These are phyloP conservation scores for Orestias chungarensis DNA, from an alignment of 2,797 vertebrate species.

Conservation along the genomic window DNA sequence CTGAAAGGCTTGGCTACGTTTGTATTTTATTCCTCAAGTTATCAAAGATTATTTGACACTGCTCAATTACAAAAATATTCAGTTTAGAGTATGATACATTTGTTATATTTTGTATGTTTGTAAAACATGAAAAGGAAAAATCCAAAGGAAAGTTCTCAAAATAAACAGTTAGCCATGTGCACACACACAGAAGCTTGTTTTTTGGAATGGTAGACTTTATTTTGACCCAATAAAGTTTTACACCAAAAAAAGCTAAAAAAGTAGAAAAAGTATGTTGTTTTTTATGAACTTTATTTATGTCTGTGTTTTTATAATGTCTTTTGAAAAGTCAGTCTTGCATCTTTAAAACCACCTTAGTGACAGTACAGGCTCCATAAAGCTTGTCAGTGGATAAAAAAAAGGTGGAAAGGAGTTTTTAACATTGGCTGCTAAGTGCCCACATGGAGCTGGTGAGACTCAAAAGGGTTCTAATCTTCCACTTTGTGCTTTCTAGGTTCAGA, in stretches of 20 bases:
- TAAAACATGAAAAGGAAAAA: neutral
- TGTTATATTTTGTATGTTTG: neutral
- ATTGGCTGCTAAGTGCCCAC: slow-evolving; percentile 19
- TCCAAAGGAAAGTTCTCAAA: neutral
- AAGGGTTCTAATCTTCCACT: slow-evolving; percentile 4
- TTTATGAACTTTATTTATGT: neutral
- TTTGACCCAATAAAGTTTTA: neutral
- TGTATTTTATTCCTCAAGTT: neutral
- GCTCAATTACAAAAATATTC: neutral
- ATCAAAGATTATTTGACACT: neutral
- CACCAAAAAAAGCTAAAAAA: neutral
- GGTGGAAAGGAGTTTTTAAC: slow-evolving; percentile 19
- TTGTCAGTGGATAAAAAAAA: slow-evolving; percentile 24
- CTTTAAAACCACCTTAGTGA: slow-evolving; percentile 9
- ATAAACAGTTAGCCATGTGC: neutral
- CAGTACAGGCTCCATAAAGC: slow-evolving; percentile 19
- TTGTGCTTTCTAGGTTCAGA: slow-evolving; percentile 7
- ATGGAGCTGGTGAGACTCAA: neutral
- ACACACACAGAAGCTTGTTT: neutral
- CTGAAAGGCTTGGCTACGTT: too few relatives aligned
- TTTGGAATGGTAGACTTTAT: neutral
- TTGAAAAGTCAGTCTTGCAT: neutral
- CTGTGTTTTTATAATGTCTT: neutral
- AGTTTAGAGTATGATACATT: neutral
- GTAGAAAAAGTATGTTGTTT: neutral